A percentile compares a stretch with the other conserved stretches of the same genome.
Evolutionary conservation across 2,113 vertebrate genomes (phyloP).

Genomic region (Dunckerocampus dactyliophorus): DNA sequence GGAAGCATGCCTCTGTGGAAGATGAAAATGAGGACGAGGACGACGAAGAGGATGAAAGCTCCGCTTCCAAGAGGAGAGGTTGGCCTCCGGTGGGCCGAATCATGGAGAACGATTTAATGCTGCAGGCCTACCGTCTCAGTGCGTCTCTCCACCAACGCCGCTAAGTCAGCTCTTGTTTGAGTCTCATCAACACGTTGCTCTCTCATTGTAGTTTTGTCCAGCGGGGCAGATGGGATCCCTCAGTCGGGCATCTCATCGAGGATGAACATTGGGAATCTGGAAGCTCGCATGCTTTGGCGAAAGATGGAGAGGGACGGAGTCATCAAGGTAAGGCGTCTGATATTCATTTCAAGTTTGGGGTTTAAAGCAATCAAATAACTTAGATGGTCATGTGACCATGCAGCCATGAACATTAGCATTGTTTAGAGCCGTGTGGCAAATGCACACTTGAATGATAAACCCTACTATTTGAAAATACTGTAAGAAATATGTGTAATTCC

Average conservation of each 20-base stretch:
- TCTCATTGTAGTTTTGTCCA: conserved; percentile 77
- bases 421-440: too few relatives aligned
- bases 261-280: conserved; percentile 88
- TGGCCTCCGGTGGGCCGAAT: conserved; percentile 74
- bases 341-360: neutral
- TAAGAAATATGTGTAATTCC: too few relatives aligned
- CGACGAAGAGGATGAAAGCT: conserved; percentile 79
- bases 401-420: too few relatives aligned
- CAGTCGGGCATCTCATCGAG: conserved; percentile 77
- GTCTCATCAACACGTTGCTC: neutral
- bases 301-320: conserved; percentile 81
- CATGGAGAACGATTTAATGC: conserved; percentile 84
- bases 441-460: too few relatives aligned
- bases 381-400: too few relatives aligned
- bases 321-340: conserved; percentile 75
- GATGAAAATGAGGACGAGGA: conserved; percentile 77
- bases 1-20: conserved; percentile 74
- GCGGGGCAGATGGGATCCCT: conserved; percentile 86
- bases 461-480: too few relatives aligned
- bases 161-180: neutral
- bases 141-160: conserved; percentile 42
- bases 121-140: conserved; percentile 91
- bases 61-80: conserved; percentile 49
- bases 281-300: conserved; percentile 89
- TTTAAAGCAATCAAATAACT: too few relatives aligned